Conservation (phyloP, 2,888 invertebrate genomes). For the Caenorhabditis virilis region DNA sequence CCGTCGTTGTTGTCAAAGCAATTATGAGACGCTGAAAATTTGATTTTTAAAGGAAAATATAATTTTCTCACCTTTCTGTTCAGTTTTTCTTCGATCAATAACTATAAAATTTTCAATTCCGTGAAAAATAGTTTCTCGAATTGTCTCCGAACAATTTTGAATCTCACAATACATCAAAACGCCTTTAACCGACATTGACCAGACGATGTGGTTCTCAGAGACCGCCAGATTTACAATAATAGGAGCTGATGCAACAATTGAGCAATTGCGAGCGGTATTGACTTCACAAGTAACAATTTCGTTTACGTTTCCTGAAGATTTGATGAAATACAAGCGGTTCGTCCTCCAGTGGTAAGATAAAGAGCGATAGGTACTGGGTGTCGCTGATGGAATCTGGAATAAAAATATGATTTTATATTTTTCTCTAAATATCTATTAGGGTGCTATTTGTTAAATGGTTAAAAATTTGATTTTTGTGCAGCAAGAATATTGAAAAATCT, state of each 20-base stretch:
- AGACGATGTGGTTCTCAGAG: neutral
- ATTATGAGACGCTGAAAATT: neutral
- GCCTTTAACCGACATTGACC: neutral
- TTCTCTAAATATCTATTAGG: no score
- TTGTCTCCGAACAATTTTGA: neutral
- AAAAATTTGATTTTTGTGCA: no score
- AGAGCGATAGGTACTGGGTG: neutral
- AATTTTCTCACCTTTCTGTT: no score
- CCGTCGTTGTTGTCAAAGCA: neutral
- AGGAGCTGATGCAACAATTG: neutral
- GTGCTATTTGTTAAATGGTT: no score
- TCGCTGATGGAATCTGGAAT: neutral
- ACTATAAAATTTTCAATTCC: slow-evolving; percentile 3
- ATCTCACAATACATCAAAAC: neutral
- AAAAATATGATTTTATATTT: neutral
- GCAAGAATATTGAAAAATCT: no score
- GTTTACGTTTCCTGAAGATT: neutral
- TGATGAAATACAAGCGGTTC: neutral
- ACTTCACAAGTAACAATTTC: slow-evolving; percentile 3
- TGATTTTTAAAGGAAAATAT: no score
- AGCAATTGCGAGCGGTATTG: neutral
- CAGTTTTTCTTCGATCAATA: neutral
- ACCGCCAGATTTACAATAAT: slow-evolving; percentile 1
- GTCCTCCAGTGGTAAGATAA: neutral
- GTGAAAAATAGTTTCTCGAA: neutral